These are phyloP conservation scores for Idaea aversata DNA, from an alignment of 2,888 invertebrate genomes.

Conservation along the genomic window DNA sequence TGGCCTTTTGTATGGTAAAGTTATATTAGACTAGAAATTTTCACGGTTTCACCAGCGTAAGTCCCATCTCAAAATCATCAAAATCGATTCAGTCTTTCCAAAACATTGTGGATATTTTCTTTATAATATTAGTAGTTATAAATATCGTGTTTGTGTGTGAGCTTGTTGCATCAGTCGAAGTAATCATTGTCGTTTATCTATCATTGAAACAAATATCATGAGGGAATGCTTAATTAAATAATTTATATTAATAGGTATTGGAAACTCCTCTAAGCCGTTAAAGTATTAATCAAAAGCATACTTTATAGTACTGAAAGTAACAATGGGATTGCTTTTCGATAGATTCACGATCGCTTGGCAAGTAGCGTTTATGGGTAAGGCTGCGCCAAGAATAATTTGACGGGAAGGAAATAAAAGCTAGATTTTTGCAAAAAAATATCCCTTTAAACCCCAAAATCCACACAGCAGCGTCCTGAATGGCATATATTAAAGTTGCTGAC, in stretches of 20 bases:
- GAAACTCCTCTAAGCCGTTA: slow-evolving; percentile 57
- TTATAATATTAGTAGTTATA: background rate
- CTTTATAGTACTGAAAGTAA: slow-evolving; percentile 52
- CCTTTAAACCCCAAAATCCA: no score
- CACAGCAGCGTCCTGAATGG: no score
- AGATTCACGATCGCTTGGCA: slow-evolving; percentile 59
- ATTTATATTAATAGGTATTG: slow-evolving; percentile 51
- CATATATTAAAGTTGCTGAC: no score
- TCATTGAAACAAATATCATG: slow-evolving; percentile 44
- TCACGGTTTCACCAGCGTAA: background rate
- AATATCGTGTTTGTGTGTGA: slow-evolving; percentile 63
- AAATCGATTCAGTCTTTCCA: background rate
- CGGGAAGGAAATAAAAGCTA: no score
- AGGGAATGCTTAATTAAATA: slow-evolving; percentile 68
- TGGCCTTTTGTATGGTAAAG: slow-evolving; percentile 77
- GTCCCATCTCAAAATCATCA: background rate
- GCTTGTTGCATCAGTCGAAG: slow-evolving; percentile 72
- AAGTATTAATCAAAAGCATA: slow-evolving; percentile 63
- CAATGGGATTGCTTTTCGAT: slow-evolving; percentile 28
- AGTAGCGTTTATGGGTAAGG: slow-evolving; percentile 41
- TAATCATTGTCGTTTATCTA: slow-evolving; percentile 57
- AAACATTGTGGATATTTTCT: background rate
- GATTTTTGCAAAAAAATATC: no score
- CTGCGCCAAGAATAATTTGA: no score
- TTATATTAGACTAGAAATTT: slow-evolving; percentile 39